A percentile compares a stretch with the other conserved stretches of the same genome.
phyloP scores from a whole-genome alignment of 2,113 vertebrate species.

The Gallinago media region DNA sequence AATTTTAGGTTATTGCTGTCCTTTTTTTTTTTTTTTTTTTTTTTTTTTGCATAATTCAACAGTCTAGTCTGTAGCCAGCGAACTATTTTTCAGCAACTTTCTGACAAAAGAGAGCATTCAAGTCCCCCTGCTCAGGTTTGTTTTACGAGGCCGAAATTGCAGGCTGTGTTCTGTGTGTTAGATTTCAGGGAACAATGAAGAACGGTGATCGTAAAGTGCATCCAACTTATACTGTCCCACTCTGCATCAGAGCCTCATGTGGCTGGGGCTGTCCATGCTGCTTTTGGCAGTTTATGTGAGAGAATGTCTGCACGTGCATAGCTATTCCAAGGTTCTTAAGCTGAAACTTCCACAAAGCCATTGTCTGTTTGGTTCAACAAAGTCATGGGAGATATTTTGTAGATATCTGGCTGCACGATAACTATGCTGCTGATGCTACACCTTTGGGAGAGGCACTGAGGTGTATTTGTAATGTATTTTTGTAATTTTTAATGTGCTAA shows the following conservation, averaged over 20 bases:
- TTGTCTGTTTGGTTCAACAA: neutral
- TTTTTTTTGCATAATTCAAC: neutral
- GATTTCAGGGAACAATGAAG: neutral
- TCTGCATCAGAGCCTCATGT: neutral
- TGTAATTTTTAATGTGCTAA: neutral
- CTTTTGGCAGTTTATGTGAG: neutral
- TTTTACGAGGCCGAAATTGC: neutral
- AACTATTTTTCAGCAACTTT: neutral
- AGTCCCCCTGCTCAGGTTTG: neutral
- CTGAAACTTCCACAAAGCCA: neutral
- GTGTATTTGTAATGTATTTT: neutral
- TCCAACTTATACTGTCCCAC: neutral
- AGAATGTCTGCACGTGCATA: fast-evolving
- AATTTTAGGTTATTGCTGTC: neutral
- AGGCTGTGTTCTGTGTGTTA: neutral
- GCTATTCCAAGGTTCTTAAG: neutral
- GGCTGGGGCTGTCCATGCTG: fast-evolving
- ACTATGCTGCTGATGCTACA: neutral
- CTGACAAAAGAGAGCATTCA: neutral
- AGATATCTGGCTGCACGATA: neutral
- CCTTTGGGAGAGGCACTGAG: neutral
- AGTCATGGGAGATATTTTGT: neutral
- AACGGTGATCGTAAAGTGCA: neutral
- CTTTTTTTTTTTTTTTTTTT: neutral
- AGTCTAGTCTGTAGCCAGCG: neutral